phyloP scores from a whole-genome alignment of 2,888 invertebrate species.

The Standfussiana lucernea region DNA sequence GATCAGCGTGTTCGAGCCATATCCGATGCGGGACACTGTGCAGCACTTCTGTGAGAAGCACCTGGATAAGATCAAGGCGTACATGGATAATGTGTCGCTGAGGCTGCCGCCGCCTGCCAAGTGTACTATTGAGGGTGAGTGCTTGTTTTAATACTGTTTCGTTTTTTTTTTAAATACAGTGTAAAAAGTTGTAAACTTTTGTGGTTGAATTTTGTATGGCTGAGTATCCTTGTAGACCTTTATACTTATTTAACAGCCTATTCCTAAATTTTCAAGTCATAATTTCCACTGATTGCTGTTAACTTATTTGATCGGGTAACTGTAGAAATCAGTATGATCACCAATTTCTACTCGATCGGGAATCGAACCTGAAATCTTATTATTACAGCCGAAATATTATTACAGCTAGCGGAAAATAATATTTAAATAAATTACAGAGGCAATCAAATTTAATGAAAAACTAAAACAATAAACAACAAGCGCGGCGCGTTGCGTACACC shows the following conservation, averaged over 20 bases:
- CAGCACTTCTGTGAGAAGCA: slow-evolving; percentile 99
- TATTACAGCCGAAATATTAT: too few species aligned
- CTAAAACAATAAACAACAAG: too few species aligned
- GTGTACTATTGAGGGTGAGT: slow-evolving; percentile 97
- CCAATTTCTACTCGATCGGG: too few species aligned
- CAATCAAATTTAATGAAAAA: too few species aligned
- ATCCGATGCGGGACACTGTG: slow-evolving; percentile 97
- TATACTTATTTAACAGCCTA: neutral
- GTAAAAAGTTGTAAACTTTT: neutral
- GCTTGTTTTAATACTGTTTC: neutral
- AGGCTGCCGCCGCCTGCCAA: slow-evolving; percentile 97
- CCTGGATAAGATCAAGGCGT: slow-evolving; percentile 96
- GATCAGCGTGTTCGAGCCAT: slow-evolving; percentile 97
- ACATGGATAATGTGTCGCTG: slow-evolving; percentile 96
- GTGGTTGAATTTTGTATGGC: neutral
- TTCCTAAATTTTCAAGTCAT: neutral
- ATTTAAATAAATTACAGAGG: too few species aligned
- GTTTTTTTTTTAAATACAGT: neutral
- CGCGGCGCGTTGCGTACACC: too few species aligned
- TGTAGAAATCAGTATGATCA: too few species aligned
- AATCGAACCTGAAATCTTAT: too few species aligned
- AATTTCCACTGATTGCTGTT: neutral
- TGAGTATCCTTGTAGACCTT: neutral
- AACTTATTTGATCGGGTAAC: neutral
- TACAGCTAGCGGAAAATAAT: too few species aligned